Evolutionary conservation across 2,888 invertebrate genomes (phyloP), one percentile per base, ranked within the genome.

Genomic region (Xylocampa areola): DNA sequence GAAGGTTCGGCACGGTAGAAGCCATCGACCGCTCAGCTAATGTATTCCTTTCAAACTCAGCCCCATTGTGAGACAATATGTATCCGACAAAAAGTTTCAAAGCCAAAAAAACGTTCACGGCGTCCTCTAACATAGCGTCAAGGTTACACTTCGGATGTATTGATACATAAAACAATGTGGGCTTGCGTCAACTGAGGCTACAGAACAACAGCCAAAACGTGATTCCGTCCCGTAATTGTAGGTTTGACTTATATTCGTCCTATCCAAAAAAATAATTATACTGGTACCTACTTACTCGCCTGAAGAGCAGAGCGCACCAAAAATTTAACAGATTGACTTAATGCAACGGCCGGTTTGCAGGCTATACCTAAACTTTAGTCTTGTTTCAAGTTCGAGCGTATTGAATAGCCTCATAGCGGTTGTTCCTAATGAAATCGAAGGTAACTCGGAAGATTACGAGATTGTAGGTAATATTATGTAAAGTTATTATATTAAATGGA

Each of bases 41-140:
- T 91, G 76, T 91, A 90, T 92, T 90, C 90, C 86, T 88, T 91
- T 86, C 86, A 91, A 89, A 85, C 79, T 80, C 80, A 76, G 77
- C 76, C 81, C 78, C 81, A 87, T 87, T 89, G 86, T 87, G 82
- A 87, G 84, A 86, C 87, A 86, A 85, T 86, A 88, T 87, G 82
- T 87, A 85, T 87, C 47, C 77, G 82, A 81, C 78, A 91, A 91
- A 91, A 92, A 90, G 80, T 79, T 64, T 77, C 58, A 72, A 75
- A 75, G 73, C 81, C 84, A 88, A 87, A 89, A 88, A 82, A 70
- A 51, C 69, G 71, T 76, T 77, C 70, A 73, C 71, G 65, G 75
- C 72, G 87, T 87, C 89, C 89, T 89, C 86, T 83, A 77, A 76
- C 65, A 69, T 72, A 57, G 55, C 57, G 73, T 77, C 84, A 90